Evolutionary conservation across 2,113 vertebrate species (phyloP).

Genomic region (Dasyurus viverrinus): DNA sequence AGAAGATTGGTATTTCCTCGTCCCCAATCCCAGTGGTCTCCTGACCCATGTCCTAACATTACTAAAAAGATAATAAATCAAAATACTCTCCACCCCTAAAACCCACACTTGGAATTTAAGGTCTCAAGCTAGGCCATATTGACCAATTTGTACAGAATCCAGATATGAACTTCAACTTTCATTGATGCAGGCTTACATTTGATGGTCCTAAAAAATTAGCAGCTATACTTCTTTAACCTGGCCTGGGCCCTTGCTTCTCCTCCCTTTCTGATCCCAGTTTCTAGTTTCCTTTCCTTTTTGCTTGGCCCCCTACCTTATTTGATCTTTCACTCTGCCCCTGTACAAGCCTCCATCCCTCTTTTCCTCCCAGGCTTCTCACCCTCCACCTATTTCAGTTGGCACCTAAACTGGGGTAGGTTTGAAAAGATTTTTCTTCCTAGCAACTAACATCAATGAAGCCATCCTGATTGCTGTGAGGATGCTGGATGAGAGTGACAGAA

Average conservation of each 20-base stretch:
- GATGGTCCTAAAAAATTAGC: not conserved
- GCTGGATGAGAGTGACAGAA: constrained; percentile 76
- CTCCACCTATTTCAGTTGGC: not conserved
- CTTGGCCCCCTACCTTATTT: not conserved
- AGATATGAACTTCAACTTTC: not conserved
- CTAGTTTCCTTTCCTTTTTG: not conserved
- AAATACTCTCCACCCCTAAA: not conserved
- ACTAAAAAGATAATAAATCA: not conserved
- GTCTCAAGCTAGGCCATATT: not conserved
- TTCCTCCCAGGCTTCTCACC: not conserved
- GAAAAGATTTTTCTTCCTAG: constrained; percentile 72
- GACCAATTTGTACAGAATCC: not conserved
- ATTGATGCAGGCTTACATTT: not conserved
- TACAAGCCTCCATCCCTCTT: not conserved
- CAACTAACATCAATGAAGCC: constrained; percentile 89
- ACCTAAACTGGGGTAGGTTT: not conserved
- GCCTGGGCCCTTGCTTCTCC: not conserved
- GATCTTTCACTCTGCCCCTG: not conserved
- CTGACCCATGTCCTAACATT: not conserved
- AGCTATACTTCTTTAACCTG: not conserved
- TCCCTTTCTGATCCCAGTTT: not conserved
- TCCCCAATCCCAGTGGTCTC: not conserved
- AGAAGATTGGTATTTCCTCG: not conserved
- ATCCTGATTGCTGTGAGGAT: constrained; percentile 83
- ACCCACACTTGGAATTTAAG: not conserved